Evolutionary conservation across 2,113 vertebrate species (phyloP).

Genomic region (Mus pahari): DNA sequence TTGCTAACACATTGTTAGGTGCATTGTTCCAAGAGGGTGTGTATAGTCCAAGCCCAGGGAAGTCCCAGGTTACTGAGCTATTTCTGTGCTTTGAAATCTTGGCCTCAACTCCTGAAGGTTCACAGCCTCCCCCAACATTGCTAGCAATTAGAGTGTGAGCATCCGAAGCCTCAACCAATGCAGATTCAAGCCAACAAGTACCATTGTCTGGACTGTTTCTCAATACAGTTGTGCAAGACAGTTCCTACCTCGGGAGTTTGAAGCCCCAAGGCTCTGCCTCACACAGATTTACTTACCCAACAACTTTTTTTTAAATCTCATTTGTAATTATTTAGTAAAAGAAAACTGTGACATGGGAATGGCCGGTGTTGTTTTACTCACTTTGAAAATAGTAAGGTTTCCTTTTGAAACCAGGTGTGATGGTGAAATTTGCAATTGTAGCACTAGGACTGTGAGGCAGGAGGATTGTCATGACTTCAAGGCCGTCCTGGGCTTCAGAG

Average conservation of each 20-base stretch:
- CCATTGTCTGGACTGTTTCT: neutral
- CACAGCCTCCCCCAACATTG: neutral
- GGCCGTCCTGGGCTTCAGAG: neutral
- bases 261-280: neutral
- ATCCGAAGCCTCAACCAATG: neutral
- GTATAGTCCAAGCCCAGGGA: neutral
- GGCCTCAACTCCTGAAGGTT: neutral
- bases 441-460: neutral
- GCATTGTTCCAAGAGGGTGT: neutral
- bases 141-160: neutral
- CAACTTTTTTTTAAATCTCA: neutral
- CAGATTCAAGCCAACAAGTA: neutral
- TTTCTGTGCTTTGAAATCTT: neutral
- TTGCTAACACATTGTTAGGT: neutral
- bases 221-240: neutral
- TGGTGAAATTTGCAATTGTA: neutral
- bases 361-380: neutral
- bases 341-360: neutral
- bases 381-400: neutral
- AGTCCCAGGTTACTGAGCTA: neutral
- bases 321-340: neutral
- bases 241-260: neutral
- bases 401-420: neutral
- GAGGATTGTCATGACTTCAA: neutral
- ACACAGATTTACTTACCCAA: neutral